Percentiles rank a stretch among this genome's conserved stretches.
Conservation (phyloP, 2,797 vertebrate species). For the Euphonia xanthogaster region DNA sequence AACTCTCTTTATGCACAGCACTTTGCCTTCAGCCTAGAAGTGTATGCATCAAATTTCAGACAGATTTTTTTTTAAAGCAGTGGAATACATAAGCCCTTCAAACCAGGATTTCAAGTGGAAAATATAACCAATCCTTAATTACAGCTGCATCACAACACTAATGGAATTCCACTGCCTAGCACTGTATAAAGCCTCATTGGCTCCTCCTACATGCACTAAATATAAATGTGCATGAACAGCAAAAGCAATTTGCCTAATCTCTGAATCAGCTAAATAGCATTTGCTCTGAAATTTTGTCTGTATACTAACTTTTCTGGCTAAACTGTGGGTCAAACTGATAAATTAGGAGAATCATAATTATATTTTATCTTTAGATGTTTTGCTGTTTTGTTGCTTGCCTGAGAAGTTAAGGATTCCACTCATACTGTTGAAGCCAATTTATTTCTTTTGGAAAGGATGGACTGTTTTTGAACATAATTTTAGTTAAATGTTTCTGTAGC, state of each 20-base stretch:
- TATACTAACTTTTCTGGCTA: background rate
- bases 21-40: background rate
- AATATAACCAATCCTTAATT: background rate
- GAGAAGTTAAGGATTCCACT: background rate
- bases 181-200: slow-evolving; percentile 14
- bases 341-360: background rate
- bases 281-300: background rate
- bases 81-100: background rate
- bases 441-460: background rate
- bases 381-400: background rate
- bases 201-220: slow-evolving; percentile 45
- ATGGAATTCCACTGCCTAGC: background rate
- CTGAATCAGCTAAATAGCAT: slow-evolving; percentile 33
- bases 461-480: background rate
- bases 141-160: background rate
- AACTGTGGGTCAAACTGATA: background rate
- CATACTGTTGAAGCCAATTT: background rate
- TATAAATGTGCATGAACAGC: slow-evolving; percentile 55
- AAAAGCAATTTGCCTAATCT: slow-evolving; percentile 33
- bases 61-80: background rate
- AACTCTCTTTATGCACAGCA: background rate
- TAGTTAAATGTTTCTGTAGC: background rate
- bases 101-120: background rate
- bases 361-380: background rate
- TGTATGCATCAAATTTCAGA: background rate